Evolutionary conservation across 2,113 vertebrate genomes (phyloP).

Genomic region (Pygoscelis adeliae): DNA sequence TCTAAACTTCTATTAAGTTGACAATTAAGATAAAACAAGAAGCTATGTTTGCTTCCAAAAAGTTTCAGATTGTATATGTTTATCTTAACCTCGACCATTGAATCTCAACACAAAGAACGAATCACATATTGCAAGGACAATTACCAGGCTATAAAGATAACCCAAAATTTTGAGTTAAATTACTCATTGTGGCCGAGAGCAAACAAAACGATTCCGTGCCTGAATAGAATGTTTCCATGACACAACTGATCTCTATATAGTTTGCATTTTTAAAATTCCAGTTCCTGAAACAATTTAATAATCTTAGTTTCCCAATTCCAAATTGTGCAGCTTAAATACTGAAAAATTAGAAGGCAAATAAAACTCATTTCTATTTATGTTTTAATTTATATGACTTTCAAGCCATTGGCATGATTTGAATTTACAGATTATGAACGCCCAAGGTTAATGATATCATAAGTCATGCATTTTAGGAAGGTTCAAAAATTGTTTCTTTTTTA

Average conservation of each 20-base stretch:
- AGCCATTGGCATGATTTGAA: neutral
- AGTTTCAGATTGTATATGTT: neutral
- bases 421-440: neutral
- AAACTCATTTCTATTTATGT: neutral
- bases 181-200: neutral
- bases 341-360: neutral
- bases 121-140: neutral
- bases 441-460: neutral
- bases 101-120: neutral
- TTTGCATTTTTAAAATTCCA: neutral
- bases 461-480: neutral
- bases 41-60: neutral
- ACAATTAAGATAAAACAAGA: neutral
- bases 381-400: neutral
- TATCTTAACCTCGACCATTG: fast-evolving
- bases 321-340: neutral
- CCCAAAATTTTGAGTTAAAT: neutral
- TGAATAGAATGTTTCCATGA: neutral
- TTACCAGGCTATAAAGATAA: neutral
- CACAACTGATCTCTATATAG: neutral
- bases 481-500: neutral
- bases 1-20: neutral
- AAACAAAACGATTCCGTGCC: neutral
- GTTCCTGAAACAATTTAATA: neutral
- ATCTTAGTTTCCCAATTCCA: neutral